Base-by-base conservation (phyloP, 2,888 invertebrate genomes). In the Chouioia cunea region DNA sequence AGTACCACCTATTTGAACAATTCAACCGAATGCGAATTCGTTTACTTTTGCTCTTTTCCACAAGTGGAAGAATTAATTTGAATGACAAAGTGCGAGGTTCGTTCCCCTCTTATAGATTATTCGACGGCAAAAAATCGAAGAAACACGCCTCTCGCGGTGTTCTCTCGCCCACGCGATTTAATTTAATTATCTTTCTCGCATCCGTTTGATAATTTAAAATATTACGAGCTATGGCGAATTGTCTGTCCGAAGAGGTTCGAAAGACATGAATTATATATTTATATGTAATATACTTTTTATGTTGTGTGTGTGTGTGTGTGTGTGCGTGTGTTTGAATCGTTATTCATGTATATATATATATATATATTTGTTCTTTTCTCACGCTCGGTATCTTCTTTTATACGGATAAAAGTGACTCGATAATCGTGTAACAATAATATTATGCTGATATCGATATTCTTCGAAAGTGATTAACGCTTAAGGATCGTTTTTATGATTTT, bases 151-250 rank as follows among this genome's bases (percentile, higher is more conserved):
- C 62, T 8, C 60, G 22, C 50, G 22, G 66, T 64, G 53, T 20
- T 48, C 71, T 71, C 68, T 73, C 68, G 50, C 68, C 67, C 68
- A 66, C n/a, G n/a, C 22, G 15, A 27, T 36, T 36, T 68, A 60
- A 56, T 74, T 75, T 69, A 75, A 74, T 36, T 36, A 36, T 71
- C 73, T 69, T 70, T 60, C 57, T 70, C 70, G 63, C 73, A 73
- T 70, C 65, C 54, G 63, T 73, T 76, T 76, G 75, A 77, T 79
- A 75, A 71, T 78, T 77, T 78, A 79, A 79, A 79, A 74, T 79
- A 78, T 79, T 79, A 79, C 68, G 77, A 79, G 78, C 78, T 78
- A 78, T 76, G 69, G 76, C 76, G 73, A 75, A 78, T 76, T 65
- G 76, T 76, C 76, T 76, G 77, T 74, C 65, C 75, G 69, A 73